A percentile compares a stretch with the other conserved stretches of the same genome.
Evolutionary conservation across 1,140 invertebrate genomes (phyloP).

Genomic region (Drosophila watanabei): DNA sequence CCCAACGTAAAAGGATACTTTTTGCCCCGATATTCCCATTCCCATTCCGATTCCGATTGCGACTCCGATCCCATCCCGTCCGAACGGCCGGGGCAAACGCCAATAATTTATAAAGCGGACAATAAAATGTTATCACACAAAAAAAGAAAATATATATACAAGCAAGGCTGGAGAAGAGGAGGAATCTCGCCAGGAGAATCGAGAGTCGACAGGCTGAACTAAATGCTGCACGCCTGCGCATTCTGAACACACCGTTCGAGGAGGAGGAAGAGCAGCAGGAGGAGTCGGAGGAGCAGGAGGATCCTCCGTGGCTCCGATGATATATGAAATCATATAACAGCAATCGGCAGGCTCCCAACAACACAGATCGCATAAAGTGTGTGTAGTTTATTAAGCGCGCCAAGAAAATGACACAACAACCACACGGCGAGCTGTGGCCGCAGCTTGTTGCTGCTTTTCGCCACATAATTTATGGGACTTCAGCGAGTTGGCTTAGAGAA

Average conservation of each 20-base stretch:
- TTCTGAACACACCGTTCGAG: conserved; percentile 58
- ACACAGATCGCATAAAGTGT: conserved; percentile 55
- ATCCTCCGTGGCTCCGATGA: conserved; percentile 56
- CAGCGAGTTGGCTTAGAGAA: conserved; percentile 76
- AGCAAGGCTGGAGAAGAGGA: conserved; percentile 10
- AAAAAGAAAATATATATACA: conserved; percentile 36
- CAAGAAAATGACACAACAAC: conserved; percentile 66
- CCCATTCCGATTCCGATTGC: conserved; percentile 10
- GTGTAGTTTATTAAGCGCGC: conserved; percentile 81
- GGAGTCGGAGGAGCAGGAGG: conserved; percentile 5
- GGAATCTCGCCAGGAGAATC: conserved; percentile 29
- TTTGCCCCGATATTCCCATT: conserved; percentile 49
- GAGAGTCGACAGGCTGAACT: conserved; percentile 78
- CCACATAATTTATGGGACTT: conserved; percentile 77
- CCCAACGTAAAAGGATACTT: conserved; percentile 80
- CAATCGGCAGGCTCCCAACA: conserved; percentile 68
- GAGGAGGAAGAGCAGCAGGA: not conserved
- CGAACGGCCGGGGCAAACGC: conserved; percentile 54
- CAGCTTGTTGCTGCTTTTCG: conserved; percentile 16
- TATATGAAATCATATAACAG: conserved; percentile 84
- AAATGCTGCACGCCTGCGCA: conserved; percentile 84
- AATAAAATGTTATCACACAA: conserved; percentile 83
- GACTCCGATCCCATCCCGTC: conserved; percentile 13
- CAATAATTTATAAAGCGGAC: conserved; percentile 84
- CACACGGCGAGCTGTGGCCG: conserved; percentile 13